Evolutionary conservation across 2,888 invertebrate genomes (phyloP).

Genomic region (Archaeoteleia sp.): DNA sequence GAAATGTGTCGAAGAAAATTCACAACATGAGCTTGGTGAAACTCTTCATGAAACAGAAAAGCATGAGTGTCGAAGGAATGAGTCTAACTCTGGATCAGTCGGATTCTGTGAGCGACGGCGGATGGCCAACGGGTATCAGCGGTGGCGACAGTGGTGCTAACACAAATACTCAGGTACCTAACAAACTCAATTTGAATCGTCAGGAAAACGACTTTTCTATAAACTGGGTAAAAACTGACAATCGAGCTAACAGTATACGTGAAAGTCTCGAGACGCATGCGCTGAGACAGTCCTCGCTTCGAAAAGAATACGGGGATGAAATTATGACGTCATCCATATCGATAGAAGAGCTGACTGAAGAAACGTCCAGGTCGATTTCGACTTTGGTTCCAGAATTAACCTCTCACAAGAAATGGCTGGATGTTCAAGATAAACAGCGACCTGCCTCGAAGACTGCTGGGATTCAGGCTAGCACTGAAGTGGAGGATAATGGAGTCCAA

Average conservation of each 20-base stretch:
- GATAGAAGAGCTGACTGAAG: slow-evolving; percentile 75
- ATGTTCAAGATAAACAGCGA: slow-evolving; percentile 49
- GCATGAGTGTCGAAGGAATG: slow-evolving; percentile 86
- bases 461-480: slow-evolving; percentile 66
- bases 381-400: slow-evolving; percentile 49
- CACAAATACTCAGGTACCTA: slow-evolving; percentile 65
- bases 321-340: slow-evolving; percentile 73
- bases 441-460: slow-evolving; percentile 64
- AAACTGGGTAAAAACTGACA: slow-evolving; percentile 71
- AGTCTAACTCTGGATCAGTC: slow-evolving; percentile 85
- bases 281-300: slow-evolving; percentile 58
- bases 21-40: slow-evolving; percentile 89
- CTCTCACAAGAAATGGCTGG: slow-evolving; percentile 21
- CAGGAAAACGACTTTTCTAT: slow-evolving; percentile 70
- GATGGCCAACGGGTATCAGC: slow-evolving; percentile 83
- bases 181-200: slow-evolving; percentile 62
- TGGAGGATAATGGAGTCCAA: slow-evolving; percentile 71
- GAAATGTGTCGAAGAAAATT: slow-evolving; percentile 75
- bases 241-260: slow-evolving; percentile 41
- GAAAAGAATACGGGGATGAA: slow-evolving; percentile 76
- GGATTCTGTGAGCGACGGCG: slow-evolving; percentile 80
- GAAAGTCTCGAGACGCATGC: slow-evolving; percentile 51
- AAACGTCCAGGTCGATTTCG: slow-evolving; percentile 70
- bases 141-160: slow-evolving; percentile 78
- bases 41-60: slow-evolving; percentile 92